Evolutionary conservation across 2,888 invertebrate genomes (phyloP).

Genomic region (Pasiphila rectangulata): DNA sequence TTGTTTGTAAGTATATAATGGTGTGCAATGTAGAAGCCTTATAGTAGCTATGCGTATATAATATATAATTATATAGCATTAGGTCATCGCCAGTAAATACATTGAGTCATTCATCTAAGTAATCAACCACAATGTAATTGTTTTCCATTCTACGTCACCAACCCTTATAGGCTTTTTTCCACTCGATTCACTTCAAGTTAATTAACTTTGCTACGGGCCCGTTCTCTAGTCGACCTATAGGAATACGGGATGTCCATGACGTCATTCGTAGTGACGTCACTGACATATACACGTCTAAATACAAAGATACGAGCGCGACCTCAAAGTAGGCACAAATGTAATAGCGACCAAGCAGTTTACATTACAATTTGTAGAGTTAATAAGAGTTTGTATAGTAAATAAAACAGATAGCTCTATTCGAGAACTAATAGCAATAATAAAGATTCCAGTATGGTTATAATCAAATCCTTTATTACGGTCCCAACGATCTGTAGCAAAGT

Average conservation of each 20-base stretch:
- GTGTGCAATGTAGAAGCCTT: conserved; percentile 15
- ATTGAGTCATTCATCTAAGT: conserved; percentile 18
- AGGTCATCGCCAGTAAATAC: conserved; percentile 17
- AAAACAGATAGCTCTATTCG: not conserved
- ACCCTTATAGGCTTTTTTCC: not conserved
- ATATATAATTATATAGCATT: conserved; percentile 15
- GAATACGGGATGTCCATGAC: conserved; percentile 8
- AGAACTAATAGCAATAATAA: conserved; percentile 2
- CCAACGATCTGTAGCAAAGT: conserved; percentile 19
- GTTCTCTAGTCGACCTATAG: conserved; percentile 9
- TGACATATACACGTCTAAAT: too few relatives aligned
- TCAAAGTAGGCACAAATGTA: not conserved
- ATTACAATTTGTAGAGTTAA: not conserved
- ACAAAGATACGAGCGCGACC: not conserved
- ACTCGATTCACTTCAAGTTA: not conserved
- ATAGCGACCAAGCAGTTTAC: not conserved
- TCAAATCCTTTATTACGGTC: conserved; percentile 14
- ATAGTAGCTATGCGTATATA: conserved; percentile 3
- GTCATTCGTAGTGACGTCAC: conserved; percentile 6
- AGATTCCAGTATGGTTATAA: conserved; percentile 9
- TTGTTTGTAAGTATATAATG: too few relatives aligned
- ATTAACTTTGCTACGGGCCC: not conserved
- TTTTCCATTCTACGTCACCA: conserved; percentile 12
- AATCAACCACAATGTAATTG: conserved; percentile 10
- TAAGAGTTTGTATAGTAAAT: not conserved